Evolutionary conservation across 2,888 invertebrate species (phyloP).

Genomic region (Mythimna lalbum): DNA sequence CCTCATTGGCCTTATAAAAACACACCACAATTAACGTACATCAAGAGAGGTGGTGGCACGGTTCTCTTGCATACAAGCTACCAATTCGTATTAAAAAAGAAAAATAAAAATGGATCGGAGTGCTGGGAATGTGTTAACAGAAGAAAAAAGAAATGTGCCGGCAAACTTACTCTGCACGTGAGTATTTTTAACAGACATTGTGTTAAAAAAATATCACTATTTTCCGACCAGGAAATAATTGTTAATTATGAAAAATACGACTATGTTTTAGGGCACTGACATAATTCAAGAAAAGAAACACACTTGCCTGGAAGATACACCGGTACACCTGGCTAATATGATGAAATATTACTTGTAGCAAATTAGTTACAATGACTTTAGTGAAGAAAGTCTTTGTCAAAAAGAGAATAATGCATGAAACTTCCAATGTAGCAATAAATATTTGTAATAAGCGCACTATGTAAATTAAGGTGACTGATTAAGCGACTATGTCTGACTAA

Average conservation of each 20-base stretch:
- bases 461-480: too few species aligned
- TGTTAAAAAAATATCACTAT: too few species aligned
- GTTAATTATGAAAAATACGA: background rate
- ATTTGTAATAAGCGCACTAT: too few species aligned
- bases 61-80: background rate
- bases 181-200: background rate
- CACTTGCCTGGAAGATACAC: background rate
- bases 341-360: background rate
- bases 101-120: background rate
- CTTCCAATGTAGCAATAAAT: background rate
- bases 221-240: background rate
- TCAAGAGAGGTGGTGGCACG: background rate
- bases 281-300: slow-evolving; percentile 1
- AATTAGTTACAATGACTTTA: background rate
- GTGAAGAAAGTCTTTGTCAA: background rate
- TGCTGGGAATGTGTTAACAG: background rate
- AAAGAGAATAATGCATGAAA: background rate
- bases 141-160: background rate
- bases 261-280: background rate
- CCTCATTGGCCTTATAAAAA: background rate
- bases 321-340: background rate
- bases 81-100: background rate
- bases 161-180: background rate
- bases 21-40: background rate
- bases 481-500: too few species aligned